Percentiles rank a stretch among this genome's conserved stretches.
These are phyloP conservation scores for Zoroaster sp. DNA, from an alignment of 53 echinoderm and acorn worm genomes.

Conservation along the genomic window DNA sequence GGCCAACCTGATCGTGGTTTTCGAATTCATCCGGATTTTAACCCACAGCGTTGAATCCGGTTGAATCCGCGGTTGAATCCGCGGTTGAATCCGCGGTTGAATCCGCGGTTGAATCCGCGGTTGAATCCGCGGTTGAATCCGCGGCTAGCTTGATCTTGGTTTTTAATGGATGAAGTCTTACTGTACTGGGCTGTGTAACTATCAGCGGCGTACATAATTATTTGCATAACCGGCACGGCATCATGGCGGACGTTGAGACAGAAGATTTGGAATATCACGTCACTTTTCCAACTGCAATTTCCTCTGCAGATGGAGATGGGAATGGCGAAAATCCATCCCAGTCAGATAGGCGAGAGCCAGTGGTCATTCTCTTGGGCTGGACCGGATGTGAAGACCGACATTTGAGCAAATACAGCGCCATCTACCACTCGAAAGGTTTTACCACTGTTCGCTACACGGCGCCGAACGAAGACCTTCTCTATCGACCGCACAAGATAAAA, in stretches of 20 bases:
- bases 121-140: no score
- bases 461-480: slow-evolving; percentile 54
- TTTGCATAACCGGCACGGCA: no score
- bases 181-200: no score
- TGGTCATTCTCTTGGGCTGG: slow-evolving; percentile 93
- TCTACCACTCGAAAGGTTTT: slow-evolving; percentile 82
- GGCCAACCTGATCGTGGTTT: no score
- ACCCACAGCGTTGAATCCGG: no score
- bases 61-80: no score
- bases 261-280: slow-evolving; percentile 91
- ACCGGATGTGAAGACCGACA: slow-evolving; percentile 83
- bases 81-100: no score
- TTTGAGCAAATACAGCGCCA: slow-evolving; percentile 83
- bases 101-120: no score
- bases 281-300: slow-evolving; percentile 89
- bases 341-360: slow-evolving; percentile 61
- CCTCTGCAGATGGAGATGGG: slow-evolving; percentile 25
- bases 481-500: slow-evolving; percentile 14
- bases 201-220: no score
- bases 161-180: no score
- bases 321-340: neutral
- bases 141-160: no score
- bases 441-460: slow-evolving; percentile 87
- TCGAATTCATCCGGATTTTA: no score
- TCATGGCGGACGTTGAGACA: slow-evolving; percentile 6